Conservation (phyloP, 2,888 invertebrate genomes). For the Philopedon plagiatum region DNA sequence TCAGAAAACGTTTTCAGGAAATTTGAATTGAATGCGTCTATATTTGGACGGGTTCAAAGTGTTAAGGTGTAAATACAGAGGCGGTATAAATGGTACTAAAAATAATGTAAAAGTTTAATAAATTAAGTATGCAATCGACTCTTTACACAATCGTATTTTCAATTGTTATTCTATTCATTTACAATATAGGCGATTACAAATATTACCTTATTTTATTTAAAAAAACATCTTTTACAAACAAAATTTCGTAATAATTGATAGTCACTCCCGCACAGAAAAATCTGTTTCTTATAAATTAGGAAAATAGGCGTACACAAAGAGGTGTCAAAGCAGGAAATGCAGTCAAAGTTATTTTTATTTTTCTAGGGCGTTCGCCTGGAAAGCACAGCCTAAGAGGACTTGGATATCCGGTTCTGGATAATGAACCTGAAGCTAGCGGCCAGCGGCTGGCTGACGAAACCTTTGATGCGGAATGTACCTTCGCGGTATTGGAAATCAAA, state of each 20-base stretch:
- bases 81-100: not conserved
- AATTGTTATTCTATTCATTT: no score
- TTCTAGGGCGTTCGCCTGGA: conserved; percentile 6
- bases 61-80: not conserved
- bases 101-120: not conserved
- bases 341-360: conserved; percentile 1
- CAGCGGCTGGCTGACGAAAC: no score
- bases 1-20: conserved; percentile 14
- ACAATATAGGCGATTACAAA: no score
- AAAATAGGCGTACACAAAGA: not conserved
- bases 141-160: not conserved
- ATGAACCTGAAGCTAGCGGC: not conserved
- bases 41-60: not conserved
- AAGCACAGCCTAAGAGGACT: no score
- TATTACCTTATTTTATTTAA: not conserved
- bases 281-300: not conserved
- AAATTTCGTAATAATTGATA: not conserved
- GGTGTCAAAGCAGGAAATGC: conserved; percentile 3
- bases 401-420: conserved; percentile 7
- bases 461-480: no score
- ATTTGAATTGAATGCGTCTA: conserved; percentile 6
- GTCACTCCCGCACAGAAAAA: not conserved
- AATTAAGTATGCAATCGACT: not conserved
- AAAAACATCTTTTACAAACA: no score
- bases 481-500: no score